Evolutionary conservation across 2,113 vertebrate genomes (phyloP).

Genomic region (Rana temporaria): DNA sequence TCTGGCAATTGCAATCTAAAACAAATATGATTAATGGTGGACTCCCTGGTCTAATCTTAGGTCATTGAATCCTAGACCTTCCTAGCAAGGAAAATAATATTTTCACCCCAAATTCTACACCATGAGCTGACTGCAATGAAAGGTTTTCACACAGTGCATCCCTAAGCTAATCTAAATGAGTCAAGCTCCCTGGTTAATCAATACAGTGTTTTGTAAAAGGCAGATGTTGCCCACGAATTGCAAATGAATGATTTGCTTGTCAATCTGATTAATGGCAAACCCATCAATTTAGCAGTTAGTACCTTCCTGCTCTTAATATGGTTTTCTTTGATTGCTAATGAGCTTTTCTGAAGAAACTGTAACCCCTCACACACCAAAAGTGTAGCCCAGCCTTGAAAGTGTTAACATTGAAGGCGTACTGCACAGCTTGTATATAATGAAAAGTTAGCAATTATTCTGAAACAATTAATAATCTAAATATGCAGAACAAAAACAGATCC

Average conservation of each 20-base stretch:
- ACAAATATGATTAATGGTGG: background rate
- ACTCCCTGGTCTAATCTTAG: background rate
- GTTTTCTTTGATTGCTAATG: constrained; percentile 57
- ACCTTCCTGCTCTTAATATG: constrained; percentile 57
- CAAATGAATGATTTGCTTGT: constrained; percentile 59
- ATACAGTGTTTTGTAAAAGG: constrained; percentile 56
- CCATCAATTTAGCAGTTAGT: constrained; percentile 57
- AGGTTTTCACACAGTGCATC: constrained; percentile 37
- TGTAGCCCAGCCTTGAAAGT: background rate
- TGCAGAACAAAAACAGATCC: too few species aligned
- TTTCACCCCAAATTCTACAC: constrained; percentile 5
- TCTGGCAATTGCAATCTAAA: background rate
- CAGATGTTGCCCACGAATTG: constrained; percentile 55
- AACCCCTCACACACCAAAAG: constrained; percentile 33
- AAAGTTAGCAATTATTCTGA: too few species aligned
- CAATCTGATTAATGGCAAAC: constrained; percentile 56
- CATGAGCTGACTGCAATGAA: constrained; percentile 4
- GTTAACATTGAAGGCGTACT: constrained; percentile 20
- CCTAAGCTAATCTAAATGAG: constrained; percentile 49
- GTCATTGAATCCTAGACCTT: background rate
- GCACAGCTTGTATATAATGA: too few species aligned
- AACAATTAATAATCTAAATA: too few species aligned
- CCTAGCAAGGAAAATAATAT: background rate
- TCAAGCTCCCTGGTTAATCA: constrained; percentile 53
- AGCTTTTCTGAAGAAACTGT: constrained; percentile 42